Evolutionary conservation across 2,113 vertebrate genomes (phyloP).

Genomic region (Trematocara zebra): DNA sequence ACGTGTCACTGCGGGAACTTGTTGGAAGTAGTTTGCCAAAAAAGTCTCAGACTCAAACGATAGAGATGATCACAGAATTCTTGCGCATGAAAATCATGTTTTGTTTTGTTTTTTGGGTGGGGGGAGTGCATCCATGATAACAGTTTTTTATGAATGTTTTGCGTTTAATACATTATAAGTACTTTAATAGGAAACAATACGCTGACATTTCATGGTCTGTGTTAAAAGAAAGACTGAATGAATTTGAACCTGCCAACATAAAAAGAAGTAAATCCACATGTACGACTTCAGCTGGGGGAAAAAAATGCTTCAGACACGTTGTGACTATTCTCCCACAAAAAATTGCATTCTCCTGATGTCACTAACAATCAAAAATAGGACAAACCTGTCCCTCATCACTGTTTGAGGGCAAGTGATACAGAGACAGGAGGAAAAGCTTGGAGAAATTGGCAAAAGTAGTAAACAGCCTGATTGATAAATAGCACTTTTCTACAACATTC

Average conservation of each 20-base stretch:
- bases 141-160: not conserved
- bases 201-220: not conserved
- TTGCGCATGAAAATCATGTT: not conserved
- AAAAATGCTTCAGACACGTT: not conserved
- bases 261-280: not conserved
- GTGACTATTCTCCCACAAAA: not conserved
- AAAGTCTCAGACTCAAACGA: not conserved
- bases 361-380: not conserved
- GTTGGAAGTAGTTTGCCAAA: slow-evolving; percentile 10
- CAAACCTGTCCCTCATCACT: not conserved
- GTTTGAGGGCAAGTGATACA: not conserved
- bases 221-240: not conserved
- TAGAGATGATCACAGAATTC: not conserved
- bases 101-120: not conserved
- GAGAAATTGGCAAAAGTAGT: rapidly evolving
- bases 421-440: not conserved
- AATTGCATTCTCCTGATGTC: not conserved
- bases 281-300: not conserved
- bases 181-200: not conserved
- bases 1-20: slow-evolving; percentile 4
- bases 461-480: not conserved
- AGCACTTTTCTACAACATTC: not conserved
- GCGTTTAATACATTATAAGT: not conserved
- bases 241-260: not conserved
- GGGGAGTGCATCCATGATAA: not conserved